phyloP scores from a whole-genome alignment of 1,140 invertebrate genomes.

The Protaetia brevitarsis region DNA sequence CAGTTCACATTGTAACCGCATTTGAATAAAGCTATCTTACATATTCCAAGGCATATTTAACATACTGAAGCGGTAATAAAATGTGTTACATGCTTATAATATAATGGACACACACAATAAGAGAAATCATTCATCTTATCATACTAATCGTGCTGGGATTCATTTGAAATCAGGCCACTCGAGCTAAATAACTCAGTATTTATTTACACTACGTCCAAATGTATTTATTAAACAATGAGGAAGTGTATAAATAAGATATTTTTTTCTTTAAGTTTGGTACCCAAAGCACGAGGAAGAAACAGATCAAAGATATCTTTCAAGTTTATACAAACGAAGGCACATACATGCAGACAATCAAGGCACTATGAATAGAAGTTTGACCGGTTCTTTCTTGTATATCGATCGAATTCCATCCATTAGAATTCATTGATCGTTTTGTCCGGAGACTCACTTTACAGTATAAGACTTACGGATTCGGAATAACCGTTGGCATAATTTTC shows the following conservation, averaged over 20 bases:
- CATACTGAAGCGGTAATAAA: too few species aligned
- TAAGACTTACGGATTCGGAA: background rate
- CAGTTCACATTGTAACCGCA: too few species aligned
- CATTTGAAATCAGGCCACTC: too few species aligned
- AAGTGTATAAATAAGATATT: background rate
- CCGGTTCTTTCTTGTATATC: conserved; percentile 17
- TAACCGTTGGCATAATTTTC: conserved; percentile 6
- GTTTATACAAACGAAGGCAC: background rate
- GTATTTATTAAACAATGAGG: background rate
- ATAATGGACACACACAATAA: too few species aligned
- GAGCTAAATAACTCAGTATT: too few species aligned
- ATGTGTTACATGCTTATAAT: too few species aligned
- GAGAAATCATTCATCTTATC: too few species aligned
- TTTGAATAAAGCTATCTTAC: too few species aligned
- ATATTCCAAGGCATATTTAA: too few species aligned
- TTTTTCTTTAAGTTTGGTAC: background rate
- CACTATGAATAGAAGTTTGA: conserved; percentile 16
- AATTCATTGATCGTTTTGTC: conserved; percentile 17
- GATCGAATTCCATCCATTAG: conserved; percentile 2
- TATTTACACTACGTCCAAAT: too few species aligned
- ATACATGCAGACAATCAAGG: background rate
- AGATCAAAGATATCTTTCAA: background rate
- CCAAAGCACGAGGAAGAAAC: conserved; percentile 13
- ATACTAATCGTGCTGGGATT: too few species aligned
- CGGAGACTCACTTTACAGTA: background rate